A percentile compares a stretch with the other conserved stretches of the same genome.
phyloP scores from a whole-genome alignment of 2,797 vertebrate species.

The Poeciliopsis gracilis region DNA sequence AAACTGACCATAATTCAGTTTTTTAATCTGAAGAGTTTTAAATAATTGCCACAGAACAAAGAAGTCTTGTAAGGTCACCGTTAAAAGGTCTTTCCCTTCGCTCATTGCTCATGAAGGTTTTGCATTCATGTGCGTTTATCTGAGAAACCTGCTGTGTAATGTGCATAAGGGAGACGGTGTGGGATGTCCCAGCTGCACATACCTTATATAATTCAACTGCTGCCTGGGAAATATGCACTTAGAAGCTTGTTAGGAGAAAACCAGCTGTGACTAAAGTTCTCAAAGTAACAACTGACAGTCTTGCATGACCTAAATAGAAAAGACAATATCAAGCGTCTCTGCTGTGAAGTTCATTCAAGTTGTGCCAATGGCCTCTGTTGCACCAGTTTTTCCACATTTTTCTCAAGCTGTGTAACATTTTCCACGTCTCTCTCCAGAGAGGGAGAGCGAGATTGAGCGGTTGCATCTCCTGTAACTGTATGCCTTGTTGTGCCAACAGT shows the following conservation, averaged over 20 bases:
- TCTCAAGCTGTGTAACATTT: background rate
- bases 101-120: conserved; percentile 20
- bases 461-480: background rate
- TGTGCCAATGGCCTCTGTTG: conserved; percentile 6
- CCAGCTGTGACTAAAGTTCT: background rate
- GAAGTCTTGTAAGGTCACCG: background rate
- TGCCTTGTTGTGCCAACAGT: conserved; percentile 72
- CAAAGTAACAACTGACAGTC: background rate
- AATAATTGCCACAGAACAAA: conserved; percentile 44
- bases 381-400: conserved; percentile 28
- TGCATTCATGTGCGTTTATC: conserved; percentile 18
- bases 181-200: conserved; percentile 6
- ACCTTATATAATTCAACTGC: background rate
- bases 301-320: background rate
- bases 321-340: background rate
- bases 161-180: background rate
- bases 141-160: background rate
- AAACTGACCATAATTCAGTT: conserved; percentile 11
- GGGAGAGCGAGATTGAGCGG: no score
- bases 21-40: conserved; percentile 38
- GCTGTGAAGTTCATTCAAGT: background rate
- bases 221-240: background rate
- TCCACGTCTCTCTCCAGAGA: background rate
- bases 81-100: conserved; percentile 24
- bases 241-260: background rate